A percentile compares a stretch with the other conserved stretches of the same genome.
These are phyloP conservation scores for Drosophila truncata DNA, from an alignment of 1,140 invertebrate species.

Conservation along the genomic window DNA sequence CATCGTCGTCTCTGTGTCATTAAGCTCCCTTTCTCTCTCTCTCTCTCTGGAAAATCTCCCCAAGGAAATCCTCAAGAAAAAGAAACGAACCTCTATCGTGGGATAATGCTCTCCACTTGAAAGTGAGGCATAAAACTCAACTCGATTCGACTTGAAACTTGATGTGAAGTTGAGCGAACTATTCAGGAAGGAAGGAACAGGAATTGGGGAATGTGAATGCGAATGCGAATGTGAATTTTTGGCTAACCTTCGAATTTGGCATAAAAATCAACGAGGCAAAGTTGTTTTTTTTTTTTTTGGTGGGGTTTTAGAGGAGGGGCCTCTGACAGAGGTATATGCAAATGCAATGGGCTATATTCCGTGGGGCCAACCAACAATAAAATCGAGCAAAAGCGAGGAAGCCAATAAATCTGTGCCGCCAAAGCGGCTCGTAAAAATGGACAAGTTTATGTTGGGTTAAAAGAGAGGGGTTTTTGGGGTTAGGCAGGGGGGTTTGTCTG, in stretches of 20 bases:
- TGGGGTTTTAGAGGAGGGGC: background rate
- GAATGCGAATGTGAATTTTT: constrained; percentile 29
- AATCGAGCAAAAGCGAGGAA: constrained; percentile 57
- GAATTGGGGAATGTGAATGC: constrained; percentile 2
- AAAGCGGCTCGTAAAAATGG: constrained; percentile 64
- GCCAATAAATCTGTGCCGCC: constrained; percentile 66
- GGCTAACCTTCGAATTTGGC: constrained; percentile 52
- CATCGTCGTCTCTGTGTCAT: constrained; percentile 53
- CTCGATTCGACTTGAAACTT: constrained; percentile 12
- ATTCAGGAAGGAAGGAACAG: constrained; percentile 18
- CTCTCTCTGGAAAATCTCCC: background rate
- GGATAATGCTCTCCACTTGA: constrained; percentile 45
- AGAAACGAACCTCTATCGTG: constrained; percentile 8
- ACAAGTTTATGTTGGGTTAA: constrained; percentile 54
- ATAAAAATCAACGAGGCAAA: constrained; percentile 36
- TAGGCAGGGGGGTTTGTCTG: background rate
- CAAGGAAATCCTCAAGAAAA: constrained; percentile 16
- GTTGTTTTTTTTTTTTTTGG: background rate
- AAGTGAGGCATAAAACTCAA: constrained; percentile 50
- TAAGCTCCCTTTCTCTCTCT: constrained; percentile 17
- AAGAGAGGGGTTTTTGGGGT: background rate
- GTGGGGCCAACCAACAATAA: constrained; percentile 51
- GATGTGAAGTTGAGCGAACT: constrained; percentile 43
- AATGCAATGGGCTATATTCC: constrained; percentile 47
- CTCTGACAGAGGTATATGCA: constrained; percentile 24